phyloP scores from a whole-genome alignment of 2,113 vertebrate species.

The Miniopterus natalensis region DNA sequence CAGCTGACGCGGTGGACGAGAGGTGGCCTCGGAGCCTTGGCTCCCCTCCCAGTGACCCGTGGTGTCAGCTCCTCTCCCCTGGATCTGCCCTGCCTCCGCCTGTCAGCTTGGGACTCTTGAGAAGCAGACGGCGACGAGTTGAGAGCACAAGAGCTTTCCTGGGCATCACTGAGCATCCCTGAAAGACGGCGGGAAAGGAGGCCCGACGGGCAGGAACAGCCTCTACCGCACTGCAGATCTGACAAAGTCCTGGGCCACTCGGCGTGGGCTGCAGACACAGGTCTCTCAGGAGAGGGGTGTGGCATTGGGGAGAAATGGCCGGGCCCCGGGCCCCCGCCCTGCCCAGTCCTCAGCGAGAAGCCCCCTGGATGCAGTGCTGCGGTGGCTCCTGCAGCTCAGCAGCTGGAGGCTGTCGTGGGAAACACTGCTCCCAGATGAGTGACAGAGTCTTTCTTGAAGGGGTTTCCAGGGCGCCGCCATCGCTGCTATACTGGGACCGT shows the following conservation, averaged over 20 bases:
- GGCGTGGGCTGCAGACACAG: neutral
- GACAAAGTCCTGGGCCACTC: neutral
- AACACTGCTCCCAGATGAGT: rapidly evolving
- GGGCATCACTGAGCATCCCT: neutral
- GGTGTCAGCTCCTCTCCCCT: too few relatives aligned
- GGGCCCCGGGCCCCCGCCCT: too few relatives aligned
- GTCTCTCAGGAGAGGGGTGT: neutral
- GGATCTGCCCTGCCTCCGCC: neutral
- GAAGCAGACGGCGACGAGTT: neutral
- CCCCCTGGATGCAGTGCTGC: neutral
- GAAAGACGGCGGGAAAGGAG: neutral
- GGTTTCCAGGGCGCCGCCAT: neutral
- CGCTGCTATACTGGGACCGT: rapidly evolving
- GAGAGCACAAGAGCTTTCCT: neutral
- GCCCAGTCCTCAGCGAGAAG: neutral
- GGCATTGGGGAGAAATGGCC: neutral
- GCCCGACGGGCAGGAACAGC: neutral
- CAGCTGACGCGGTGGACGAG: rapidly evolving
- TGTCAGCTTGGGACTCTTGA: neutral
- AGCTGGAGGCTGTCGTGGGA: neutral
- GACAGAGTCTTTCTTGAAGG: neutral
- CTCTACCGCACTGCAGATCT: too few relatives aligned
- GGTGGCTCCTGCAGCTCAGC: neutral
- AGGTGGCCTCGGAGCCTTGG: neutral
- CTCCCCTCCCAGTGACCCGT: neutral